These are phyloP conservation scores for Anthopleura sola DNA, from an alignment of 64 coral and sea anemone genomes.

Conservation along the genomic window DNA sequence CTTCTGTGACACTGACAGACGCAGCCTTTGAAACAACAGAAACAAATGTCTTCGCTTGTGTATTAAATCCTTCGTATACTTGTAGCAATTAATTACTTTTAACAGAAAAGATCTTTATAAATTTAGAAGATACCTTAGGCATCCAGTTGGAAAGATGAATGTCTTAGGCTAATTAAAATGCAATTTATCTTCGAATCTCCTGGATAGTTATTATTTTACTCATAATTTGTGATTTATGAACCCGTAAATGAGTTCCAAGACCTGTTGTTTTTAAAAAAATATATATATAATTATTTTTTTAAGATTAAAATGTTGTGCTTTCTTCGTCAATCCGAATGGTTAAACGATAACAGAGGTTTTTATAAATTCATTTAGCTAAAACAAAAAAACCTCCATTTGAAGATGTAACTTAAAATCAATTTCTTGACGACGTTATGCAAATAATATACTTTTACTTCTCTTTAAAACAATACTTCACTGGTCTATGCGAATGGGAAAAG, in stretches of 20 bases:
- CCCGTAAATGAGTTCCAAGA: neutral
- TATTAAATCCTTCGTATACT: neutral
- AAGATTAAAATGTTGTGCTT: neutral
- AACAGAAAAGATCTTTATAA: neutral
- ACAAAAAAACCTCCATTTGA: too few species aligned
- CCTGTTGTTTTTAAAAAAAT: neutral
- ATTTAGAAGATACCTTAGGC: conserved; percentile 1
- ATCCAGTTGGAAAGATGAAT: neutral
- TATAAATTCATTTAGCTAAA: too few species aligned
- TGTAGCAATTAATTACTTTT: conserved; percentile 4
- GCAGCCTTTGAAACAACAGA: neutral
- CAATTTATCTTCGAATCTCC: neutral
- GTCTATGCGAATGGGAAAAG: neutral
- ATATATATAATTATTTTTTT: neutral
- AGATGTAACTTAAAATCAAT: too few species aligned
- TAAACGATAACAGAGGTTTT: too few species aligned
- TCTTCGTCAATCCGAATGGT: neutral
- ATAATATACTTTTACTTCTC: too few species aligned
- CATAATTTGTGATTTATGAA: conserved; percentile 6
- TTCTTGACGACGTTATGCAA: too few species aligned
- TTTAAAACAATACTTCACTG: too few species aligned
- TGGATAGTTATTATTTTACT: conserved; percentile 13
- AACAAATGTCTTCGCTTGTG: neutral
- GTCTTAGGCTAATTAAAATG: conserved; percentile 7
- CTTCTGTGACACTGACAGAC: neutral